Evolutionary conservation across 1,140 invertebrate species (phyloP), one percentile per base, ranked within the genome.

Genomic region (Leptinotarsa texana): DNA sequence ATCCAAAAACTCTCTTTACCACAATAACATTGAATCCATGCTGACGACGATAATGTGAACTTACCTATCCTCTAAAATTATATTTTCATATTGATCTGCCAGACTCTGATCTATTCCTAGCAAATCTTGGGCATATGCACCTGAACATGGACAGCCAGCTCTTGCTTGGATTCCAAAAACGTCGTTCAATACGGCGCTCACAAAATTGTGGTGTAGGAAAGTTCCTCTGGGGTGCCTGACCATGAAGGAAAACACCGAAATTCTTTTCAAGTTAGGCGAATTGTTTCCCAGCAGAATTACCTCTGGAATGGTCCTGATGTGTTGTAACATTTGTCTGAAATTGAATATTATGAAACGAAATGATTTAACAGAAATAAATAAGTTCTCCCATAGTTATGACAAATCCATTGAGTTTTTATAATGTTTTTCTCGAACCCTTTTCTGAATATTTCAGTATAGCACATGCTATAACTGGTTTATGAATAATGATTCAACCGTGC

Each of bases 121-220:
- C 13, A 96, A 86, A 85, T 94, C 91, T 85, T 95, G 92, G 11
- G 93, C 93, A 83, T 97, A 97, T n/a, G 84, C 85, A 63, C 94
- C 93, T 57, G 93, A 93, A 87, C 93, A 95, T 1, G 92, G 92
- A 87, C 93, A 95, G 1, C 95, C 95, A 11, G 94, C 93, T 79
- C 95, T 88, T 0, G 93, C 93, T 86, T 97, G 96, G 61, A 98
- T 95, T 0, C 96, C 96, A 83, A 96, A 97, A 13, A 98, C 89
- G 82, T 98, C 96, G 81, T 97, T 98, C 4, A 98, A 88, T 1
- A 97, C 87, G 3, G 94, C 92, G 79, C 92, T 93, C 0, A 97
- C 91, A 85, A 95, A 97, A 85, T 97, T 97, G 82, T 97, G 94
- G 85, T 98, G 96, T 0, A 97, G 89, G 82, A 94, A 96, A 3